A percentile compares a stretch with the other conserved stretches of the same genome.
These are phyloP conservation scores for Acanthaster planci DNA, from an alignment of 35 echinoderm and acorn worm genomes.

Conservation along the genomic window DNA sequence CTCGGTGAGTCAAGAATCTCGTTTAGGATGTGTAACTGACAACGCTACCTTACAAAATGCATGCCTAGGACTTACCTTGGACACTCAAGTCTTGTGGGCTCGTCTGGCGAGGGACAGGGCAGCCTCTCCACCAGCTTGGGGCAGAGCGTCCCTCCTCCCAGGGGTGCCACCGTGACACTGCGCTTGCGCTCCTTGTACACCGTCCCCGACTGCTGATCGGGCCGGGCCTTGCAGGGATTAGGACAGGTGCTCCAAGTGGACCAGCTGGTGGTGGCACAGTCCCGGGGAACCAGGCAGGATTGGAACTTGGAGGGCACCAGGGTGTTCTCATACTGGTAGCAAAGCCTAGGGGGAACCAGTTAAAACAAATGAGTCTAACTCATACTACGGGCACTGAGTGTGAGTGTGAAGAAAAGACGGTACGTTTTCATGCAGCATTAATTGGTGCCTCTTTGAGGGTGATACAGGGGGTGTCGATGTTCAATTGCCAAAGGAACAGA, in stretches of 20 bases:
- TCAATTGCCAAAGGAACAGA: no score
- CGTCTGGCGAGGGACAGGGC: constrained; percentile 29
- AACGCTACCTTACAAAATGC: neutral
- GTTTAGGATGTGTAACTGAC: no score
- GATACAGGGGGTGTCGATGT: no score
- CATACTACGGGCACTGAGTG: no score
- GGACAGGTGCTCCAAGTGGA: constrained; percentile 73
- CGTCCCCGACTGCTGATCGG: neutral
- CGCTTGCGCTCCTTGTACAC: constrained; percentile 43
- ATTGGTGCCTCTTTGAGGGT: no score
- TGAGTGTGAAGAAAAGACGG: no score
- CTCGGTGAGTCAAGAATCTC: no score
- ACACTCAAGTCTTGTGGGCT: constrained; percentile 21
- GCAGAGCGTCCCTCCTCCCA: constrained; percentile 45
- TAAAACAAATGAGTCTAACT: neutral
- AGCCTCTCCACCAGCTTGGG: constrained; percentile 51
- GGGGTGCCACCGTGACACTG: constrained; percentile 22
- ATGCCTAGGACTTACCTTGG: constrained; percentile 28
- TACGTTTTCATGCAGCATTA: no score
- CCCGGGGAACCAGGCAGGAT: constrained; percentile 60
- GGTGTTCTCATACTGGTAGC: constrained; percentile 37
- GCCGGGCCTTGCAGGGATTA: constrained; percentile 41
- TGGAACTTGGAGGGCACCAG: constrained; percentile 49
- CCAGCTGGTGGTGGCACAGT: constrained; percentile 73
- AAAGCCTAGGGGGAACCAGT: constrained; percentile 36